A percentile compares a stretch with the other conserved stretches of the same genome.
These are phyloP conservation scores for Globodera rostochiensis DNA, from an alignment of 1,140 invertebrate genomes.

Conservation along the genomic window DNA sequence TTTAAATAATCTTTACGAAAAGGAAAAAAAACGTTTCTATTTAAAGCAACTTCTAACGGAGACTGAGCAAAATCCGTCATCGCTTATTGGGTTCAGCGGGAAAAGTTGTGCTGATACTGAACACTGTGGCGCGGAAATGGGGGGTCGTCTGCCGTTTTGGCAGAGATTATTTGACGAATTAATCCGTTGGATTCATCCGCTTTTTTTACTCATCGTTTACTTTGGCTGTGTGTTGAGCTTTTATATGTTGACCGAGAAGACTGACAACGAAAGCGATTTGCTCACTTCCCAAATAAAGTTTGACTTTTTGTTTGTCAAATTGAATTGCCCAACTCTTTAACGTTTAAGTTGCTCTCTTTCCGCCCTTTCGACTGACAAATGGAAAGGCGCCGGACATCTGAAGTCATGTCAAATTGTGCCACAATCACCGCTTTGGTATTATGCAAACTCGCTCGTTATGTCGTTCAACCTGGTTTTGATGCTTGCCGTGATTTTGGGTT, in stretches of 20 bases:
- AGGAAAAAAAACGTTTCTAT: not conserved
- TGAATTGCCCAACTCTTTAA: not conserved
- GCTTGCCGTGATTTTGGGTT: not conserved
- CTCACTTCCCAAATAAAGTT: not conserved
- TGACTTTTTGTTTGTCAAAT: not conserved
- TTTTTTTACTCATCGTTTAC: not conserved
- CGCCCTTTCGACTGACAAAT: not conserved
- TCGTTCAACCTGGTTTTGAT: not conserved
- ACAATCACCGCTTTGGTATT: not conserved
- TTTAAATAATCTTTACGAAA: not conserved
- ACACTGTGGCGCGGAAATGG: not conserved
- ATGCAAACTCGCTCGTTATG: not conserved
- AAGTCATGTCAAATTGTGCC: not conserved
- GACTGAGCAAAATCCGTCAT: not conserved
- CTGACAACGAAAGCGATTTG: not conserved
- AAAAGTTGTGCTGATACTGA: not conserved
- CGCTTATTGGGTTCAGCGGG: not conserved
- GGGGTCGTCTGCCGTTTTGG: no score
- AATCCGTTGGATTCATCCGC: not conserved
- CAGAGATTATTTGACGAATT: not conserved
- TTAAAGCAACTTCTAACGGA: not conserved
- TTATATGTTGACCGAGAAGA: not conserved
- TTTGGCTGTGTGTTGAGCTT: not conserved
- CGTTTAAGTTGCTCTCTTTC: not conserved
- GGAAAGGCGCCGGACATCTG: not conserved